Evolutionary conservation across 2,797 vertebrate genomes (phyloP).

Genomic region (Anniella stebbinsi): DNA sequence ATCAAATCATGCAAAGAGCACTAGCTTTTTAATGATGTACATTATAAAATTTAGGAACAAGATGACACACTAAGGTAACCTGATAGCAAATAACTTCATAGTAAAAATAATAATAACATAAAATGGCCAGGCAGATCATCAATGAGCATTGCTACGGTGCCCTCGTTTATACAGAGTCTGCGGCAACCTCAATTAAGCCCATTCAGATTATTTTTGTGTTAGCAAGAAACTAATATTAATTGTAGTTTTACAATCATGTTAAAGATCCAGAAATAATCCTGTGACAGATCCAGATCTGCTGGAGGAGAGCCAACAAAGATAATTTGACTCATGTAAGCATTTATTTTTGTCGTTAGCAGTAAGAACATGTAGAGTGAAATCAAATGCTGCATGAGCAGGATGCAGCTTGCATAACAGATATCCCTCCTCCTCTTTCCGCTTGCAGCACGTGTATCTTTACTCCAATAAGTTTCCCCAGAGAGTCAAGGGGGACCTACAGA

Average conservation of each 20-base stretch:
- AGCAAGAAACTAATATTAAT: not conserved
- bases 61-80: not conserved
- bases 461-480: not conserved
- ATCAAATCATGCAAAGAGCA: not conserved
- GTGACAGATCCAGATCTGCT: not conserved
- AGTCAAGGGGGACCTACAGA: not conserved
- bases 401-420: not conserved
- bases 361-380: not conserved
- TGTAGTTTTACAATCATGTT: not conserved
- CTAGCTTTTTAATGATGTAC: not conserved
- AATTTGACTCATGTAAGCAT: conserved; percentile 5
- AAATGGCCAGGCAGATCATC: not conserved
- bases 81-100: not conserved
- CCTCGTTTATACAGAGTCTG: not conserved
- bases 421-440: not conserved
- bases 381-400: not conserved
- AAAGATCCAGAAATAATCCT: not conserved
- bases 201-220: not conserved
- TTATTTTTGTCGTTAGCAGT: not conserved
- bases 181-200: not conserved
- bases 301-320: not conserved
- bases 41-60: not conserved
- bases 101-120: not conserved
- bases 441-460: not conserved
- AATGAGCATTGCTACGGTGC: not conserved